Evolutionary conservation across 1,140 invertebrate species (phyloP).

Genomic region (Eriocheir sinensis): DNA sequence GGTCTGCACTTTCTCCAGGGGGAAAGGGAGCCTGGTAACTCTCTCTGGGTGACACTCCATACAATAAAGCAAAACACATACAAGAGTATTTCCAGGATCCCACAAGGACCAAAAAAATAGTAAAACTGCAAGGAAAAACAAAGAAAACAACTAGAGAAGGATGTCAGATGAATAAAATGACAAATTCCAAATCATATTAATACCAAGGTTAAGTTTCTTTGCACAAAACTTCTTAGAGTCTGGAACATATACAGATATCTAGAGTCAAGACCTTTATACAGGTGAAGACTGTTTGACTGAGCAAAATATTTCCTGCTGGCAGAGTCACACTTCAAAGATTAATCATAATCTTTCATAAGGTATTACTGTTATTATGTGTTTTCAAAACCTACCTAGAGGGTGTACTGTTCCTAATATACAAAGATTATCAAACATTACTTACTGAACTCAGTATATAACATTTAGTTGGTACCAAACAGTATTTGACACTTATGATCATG

Average conservation of each 20-base stretch:
- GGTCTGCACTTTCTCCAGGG: not conserved
- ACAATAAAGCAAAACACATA: not conserved
- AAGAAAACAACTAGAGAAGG: not conserved
- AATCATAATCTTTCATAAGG: slow-evolving; percentile 13
- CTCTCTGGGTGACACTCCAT: not conserved
- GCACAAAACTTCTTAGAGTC: not conserved
- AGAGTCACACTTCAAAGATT: slow-evolving; percentile 7
- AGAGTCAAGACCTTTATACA: not conserved
- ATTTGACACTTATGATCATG: slow-evolving; percentile 74
- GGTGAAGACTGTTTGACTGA: not conserved
- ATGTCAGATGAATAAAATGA: not conserved
- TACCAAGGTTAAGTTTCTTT: not conserved
- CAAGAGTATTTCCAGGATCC: not conserved
- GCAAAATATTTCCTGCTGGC: slow-evolving; percentile 33
- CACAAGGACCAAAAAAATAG: not conserved
- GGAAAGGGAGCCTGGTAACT: not conserved
- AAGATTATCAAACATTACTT: slow-evolving; percentile 69
- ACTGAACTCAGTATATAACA: slow-evolving; percentile 68
- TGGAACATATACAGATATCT: not conserved
- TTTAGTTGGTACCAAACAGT: slow-evolving; percentile 65
- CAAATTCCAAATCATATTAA: not conserved
- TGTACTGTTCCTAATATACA: slow-evolving; percentile 73
- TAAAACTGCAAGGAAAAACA: slow-evolving; percentile 6
- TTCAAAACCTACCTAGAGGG: slow-evolving; percentile 69
- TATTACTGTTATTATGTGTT: slow-evolving; percentile 30